Base-by-base conservation (phyloP, 2,888 invertebrate genomes). In the Neoitamus cyanurus region DNA sequence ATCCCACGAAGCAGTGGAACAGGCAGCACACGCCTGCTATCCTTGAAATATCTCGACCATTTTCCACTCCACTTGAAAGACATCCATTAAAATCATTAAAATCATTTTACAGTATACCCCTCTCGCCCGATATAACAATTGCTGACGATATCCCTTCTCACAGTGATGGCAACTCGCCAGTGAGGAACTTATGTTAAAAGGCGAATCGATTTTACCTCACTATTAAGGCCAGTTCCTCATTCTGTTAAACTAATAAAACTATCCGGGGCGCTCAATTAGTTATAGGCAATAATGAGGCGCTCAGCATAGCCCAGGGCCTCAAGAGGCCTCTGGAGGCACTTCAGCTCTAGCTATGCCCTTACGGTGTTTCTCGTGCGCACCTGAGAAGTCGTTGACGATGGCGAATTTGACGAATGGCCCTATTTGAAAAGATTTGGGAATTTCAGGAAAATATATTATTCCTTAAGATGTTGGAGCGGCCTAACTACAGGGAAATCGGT, bases 41-140 rank as follows among this genome's bases (percentile, higher is more conserved):
- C 42, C 58, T 58, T 58, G 20, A 58, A 25, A 25, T 20, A 58
- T 58, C 20, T 9, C 15, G 58, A 58, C 20, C 58, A 20, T 25
- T 58, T 58, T 58, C 58, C 25, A 58, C 58, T 58, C 20, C 20
- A 58, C 58, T 58, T 58, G 58, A 58, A 58, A 58, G 58, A 58
- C 58, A 58, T 58, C 58, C 58, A 58, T 58, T 58, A 58, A 58
- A 58, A 15, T 58, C 58, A 58, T 58, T 58, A 58, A 58, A 58
- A 15, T 58, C 58, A 25, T 58, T 58, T 58, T 58, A 20, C 58
- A 58, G 15, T 3, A 25, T 2, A 58, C 20, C 58, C 15, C 25
- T 20, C 20, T 15, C 25, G 9, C 13, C 42, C 42, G 13, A 46
- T 3, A 4, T 46, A 46, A n/a, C 42, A n/a, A 46, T 46, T 4